Conservation (phyloP, 2,797 vertebrate species). For the Nannoperca obscura region DNA sequence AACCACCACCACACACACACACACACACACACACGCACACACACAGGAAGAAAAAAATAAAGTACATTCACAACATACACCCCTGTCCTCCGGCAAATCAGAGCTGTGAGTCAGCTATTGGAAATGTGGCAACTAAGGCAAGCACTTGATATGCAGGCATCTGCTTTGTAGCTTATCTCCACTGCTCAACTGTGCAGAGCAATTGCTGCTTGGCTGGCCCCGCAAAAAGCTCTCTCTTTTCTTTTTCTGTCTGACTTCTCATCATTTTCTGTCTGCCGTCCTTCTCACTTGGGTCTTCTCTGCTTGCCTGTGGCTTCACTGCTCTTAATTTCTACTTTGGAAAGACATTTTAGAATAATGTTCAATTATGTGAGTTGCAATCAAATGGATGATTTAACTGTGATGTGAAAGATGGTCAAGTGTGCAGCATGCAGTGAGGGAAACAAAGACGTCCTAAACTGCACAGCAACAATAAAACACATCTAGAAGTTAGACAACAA, state of each 20-base stretch:
- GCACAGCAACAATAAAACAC: slow-evolving; percentile 5
- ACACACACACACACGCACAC: slow-evolving; percentile 6
- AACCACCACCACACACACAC: neutral
- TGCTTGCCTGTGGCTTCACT: slow-evolving; percentile 43
- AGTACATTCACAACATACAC: slow-evolving; percentile 39
- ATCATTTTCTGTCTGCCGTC: slow-evolving; percentile 47
- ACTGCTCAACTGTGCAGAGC: slow-evolving; percentile 82
- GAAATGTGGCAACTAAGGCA: slow-evolving; percentile 79
- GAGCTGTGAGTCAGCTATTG: slow-evolving; percentile 76
- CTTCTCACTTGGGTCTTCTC: slow-evolving; percentile 29
- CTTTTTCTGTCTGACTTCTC: slow-evolving; percentile 21
- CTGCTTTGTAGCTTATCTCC: slow-evolving; percentile 85
- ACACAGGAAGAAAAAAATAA: slow-evolving; percentile 10
- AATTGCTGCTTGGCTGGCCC: slow-evolving; percentile 82
- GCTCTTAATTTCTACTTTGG: slow-evolving; percentile 75
- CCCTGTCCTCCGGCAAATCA: slow-evolving; percentile 62
- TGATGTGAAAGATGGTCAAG: slow-evolving; percentile 66
- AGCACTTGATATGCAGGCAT: slow-evolving; percentile 82
- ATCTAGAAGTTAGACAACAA: slow-evolving; percentile 21
- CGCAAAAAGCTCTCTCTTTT: slow-evolving; percentile 51
- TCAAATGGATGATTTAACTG: slow-evolving; percentile 78
- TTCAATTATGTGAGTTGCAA: slow-evolving; percentile 76
- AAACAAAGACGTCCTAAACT: neutral
- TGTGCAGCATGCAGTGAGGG: slow-evolving; percentile 16
- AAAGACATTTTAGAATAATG: slow-evolving; percentile 68